Evolutionary conservation across 2,888 invertebrate genomes (phyloP), one percentile per base, ranked within the genome.

Genomic region (Morpho helenor): DNA sequence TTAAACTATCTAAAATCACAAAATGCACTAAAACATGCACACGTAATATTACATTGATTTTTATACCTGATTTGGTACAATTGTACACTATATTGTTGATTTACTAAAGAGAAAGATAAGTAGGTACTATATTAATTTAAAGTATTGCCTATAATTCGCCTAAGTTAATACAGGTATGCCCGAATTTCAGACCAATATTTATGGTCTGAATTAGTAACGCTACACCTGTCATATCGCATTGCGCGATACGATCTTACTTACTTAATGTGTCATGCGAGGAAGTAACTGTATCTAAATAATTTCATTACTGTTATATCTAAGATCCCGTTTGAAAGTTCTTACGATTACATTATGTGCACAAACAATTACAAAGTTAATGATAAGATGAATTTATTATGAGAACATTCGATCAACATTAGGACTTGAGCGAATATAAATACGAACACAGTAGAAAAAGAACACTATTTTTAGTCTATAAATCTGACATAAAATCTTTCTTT

Each of bases 21-120:
- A 90, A 90, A 90, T 90, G 90, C 90, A 90, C 89, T 90, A 90
- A 90, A 90, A 90, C 90, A 90, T 90, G 90, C 90, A 90, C 85
- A 86, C 79, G 84, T 84, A 85, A 81, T 82, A 82, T 82, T 82
- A 82, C 71, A 80, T 81, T 76, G 76, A 81, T 84, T 88, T 84
- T 87, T 80, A 86, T 87, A 87, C 85, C 87, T 72, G 71, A 74
- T 79, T 80, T 78, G 83, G 87, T 87, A 87, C 79, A 74, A 79
- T 85, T 84, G 81, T 82, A 84, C 80, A 81, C 77, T 77, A 66
- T 76, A 76, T 73, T 74, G 76, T 73, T 76, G 73, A 77, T 77
- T 76, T 81, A 79, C 76, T 79, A 78, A 81, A 78, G 65, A 71
- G 66, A 72, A 71, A 73, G 75, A 74, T 68, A 73, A 71, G 75